phyloP scores from a whole-genome alignment of 2,797 vertebrate species.

The Molossus molossus region DNA sequence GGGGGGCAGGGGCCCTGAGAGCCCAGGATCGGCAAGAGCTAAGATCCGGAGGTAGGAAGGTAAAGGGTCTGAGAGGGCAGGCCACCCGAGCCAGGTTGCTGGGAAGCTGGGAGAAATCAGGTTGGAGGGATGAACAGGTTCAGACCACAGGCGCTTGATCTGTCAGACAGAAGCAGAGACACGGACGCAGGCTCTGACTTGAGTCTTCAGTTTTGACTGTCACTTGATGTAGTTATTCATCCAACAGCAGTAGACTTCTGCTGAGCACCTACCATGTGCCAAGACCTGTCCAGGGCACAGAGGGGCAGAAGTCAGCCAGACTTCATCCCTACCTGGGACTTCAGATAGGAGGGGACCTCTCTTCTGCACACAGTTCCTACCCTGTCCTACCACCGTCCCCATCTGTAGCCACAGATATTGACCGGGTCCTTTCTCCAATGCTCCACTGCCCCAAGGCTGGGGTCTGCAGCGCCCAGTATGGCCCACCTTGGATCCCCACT shows the following conservation, averaged over 20 bases:
- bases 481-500: not conserved
- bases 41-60: not conserved
- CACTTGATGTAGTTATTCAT: not conserved
- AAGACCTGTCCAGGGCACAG: not conserved
- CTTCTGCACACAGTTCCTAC: not conserved
- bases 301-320: not conserved
- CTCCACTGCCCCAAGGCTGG: not conserved
- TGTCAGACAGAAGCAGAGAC: not conserved
- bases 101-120: not conserved
- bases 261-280: not conserved
- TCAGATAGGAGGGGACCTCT: not conserved
- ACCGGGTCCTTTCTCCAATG: not conserved
- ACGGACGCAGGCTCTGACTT: not conserved
- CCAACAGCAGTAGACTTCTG: not conserved
- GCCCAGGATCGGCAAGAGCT: not conserved
- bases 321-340: not conserved
- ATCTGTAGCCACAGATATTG: rapidly evolving
- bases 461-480: not conserved
- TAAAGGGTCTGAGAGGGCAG: not conserved
- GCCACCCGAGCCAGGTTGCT: not conserved
- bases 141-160: not conserved
- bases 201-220: not conserved
- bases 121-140: not conserved
- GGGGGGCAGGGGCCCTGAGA: not conserved
- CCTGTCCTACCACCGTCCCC: not conserved